Evolutionary conservation across 2,113 vertebrate species (phyloP), one percentile per base, ranked within the genome.

Genomic region (Oenanthe oenanthe): DNA sequence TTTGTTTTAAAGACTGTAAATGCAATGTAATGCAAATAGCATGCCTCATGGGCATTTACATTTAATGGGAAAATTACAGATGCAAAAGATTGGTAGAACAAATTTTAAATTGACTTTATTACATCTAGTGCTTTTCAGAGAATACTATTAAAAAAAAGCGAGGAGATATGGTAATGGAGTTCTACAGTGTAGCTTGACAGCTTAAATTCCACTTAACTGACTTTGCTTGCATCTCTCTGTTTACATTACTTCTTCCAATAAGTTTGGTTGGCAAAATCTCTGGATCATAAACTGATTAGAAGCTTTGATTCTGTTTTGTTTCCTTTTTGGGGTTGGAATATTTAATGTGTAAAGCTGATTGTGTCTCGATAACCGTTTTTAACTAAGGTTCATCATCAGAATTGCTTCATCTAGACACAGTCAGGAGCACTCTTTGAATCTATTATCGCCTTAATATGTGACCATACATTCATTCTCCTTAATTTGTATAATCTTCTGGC

Each of bases 1-100:
- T 98, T 98, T 98, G 98, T 98, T 98, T 98, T 98, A 98, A 98
- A 98, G 98, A 98, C 98, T 98, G 98, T 98, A 98, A 98, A 98
- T 98, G 98, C 98, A 98, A 98, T 98, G 98, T 98, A 98, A 98
- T 98, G 98, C 98, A 98, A 98, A 98, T 98, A 98, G 98, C 98
- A 98, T 98, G 98, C 98, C 98, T 98, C 98, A 97, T 98, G 98
- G 98, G 98, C 98, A 98, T 98, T 98, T 98, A 98, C 98, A 97
- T 98, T 98, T 98, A 98, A 98, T 98, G 98, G 98, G 98, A 98
- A 98, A 98, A 98, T 98, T 98, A 98, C 98, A 98, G 98, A 98
- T 98, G 98, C 98, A 98, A 98, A 98, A 98, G 98, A 98, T 98
- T 98, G 98, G 98, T 98, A 98, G 98, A 98, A 98, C 98, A 98